Percentiles rank a stretch among this genome's conserved stretches.
Evolutionary conservation across 2,113 vertebrate genomes (phyloP).

Genomic region (Larimichthys crocea): DNA sequence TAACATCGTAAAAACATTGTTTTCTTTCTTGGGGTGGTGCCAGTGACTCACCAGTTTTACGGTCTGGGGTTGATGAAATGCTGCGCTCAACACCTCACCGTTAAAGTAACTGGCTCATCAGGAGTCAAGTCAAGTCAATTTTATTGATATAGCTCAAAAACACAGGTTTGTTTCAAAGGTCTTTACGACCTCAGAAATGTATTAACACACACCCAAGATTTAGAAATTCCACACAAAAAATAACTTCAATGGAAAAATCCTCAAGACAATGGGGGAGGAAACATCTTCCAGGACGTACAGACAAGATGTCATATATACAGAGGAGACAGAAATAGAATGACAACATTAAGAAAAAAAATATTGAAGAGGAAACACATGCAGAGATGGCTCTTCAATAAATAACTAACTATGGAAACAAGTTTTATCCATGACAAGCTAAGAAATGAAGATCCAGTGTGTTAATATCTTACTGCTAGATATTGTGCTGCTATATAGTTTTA

Average conservation of each 20-base stretch:
- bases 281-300: background rate
- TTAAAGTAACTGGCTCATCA: slow-evolving; percentile 15
- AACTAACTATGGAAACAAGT: background rate
- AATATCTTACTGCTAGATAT: background rate
- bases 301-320: background rate
- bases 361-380: background rate
- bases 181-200: background rate
- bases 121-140: slow-evolving; percentile 5
- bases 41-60: slow-evolving; percentile 22
- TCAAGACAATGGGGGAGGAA: background rate
- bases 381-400: background rate
- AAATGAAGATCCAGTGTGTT: background rate
- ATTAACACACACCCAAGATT: background rate
- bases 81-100: background rate
- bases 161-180: background rate
- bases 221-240: background rate
- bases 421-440: background rate
- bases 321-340: background rate
- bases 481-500: background rate
- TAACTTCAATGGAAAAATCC: background rate
- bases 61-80: slow-evolving; percentile 10
- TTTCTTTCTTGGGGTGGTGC: slow-evolving; percentile 23
- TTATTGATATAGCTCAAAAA: background rate
- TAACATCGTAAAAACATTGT: slow-evolving; percentile 24
- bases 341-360: background rate